These are phyloP conservation scores for Steinernema feltiae DNA, from an alignment of 1,140 invertebrate species.

Conservation along the genomic window DNA sequence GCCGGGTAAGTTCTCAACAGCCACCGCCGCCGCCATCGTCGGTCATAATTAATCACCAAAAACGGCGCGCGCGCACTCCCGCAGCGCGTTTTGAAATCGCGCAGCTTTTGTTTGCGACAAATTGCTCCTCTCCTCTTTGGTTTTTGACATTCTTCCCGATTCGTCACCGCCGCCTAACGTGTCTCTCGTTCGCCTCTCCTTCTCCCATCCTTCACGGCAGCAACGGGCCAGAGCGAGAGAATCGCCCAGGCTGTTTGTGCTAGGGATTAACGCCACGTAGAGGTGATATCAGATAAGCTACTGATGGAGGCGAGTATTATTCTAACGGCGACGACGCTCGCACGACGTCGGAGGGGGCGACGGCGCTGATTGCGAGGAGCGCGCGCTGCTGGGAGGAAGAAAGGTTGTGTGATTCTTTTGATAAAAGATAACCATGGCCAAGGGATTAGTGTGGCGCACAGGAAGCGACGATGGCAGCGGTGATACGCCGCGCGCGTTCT, in stretches of 20 bases:
- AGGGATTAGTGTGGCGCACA: not conserved
- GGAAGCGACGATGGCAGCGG: not conserved
- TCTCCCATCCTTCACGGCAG: not conserved
- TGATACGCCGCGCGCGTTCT: not conserved
- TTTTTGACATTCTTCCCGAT: not conserved
- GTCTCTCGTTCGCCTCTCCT: not conserved
- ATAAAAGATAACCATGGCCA: not conserved
- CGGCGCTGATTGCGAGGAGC: not conserved
- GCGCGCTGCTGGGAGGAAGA: not conserved
- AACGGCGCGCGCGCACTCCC: not conserved
- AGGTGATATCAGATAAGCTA: constrained; percentile 15
- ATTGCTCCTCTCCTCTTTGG: not conserved
- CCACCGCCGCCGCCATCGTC: not conserved
- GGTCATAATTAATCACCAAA: constrained; percentile 3
- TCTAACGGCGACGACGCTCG: not conserved
- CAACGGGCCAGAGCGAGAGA: too few species aligned
- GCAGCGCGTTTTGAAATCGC: not conserved
- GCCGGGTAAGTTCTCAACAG: not conserved
- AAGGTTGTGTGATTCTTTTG: constrained; percentile 10
- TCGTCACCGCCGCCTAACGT: not conserved
- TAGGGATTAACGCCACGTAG: constrained; percentile 6
- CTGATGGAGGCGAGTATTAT: not conserved
- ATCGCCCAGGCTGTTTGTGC: not conserved
- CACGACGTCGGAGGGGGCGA: not conserved
- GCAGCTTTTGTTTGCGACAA: not conserved